Conservation (phyloP, 23 tunicate genomes). For the Botrylloides violaceus region DNA sequence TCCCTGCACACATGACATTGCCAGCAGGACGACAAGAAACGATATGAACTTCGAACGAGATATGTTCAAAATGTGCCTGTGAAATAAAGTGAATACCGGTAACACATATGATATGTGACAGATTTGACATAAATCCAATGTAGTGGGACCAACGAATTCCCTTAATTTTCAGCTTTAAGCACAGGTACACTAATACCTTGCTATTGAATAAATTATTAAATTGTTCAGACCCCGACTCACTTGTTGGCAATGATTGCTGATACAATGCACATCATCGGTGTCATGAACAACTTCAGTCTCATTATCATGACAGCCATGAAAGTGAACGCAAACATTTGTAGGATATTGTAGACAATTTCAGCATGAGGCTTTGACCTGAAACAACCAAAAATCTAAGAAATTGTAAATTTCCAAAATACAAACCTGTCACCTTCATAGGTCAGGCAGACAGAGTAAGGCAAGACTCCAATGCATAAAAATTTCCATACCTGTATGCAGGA, state of each 20-base stretch:
- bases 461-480: no score
- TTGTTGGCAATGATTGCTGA: constrained; percentile 58
- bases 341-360: constrained; percentile 70
- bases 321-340: constrained; percentile 95
- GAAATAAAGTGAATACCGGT: background rate
- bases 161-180: no score
- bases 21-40: constrained; percentile 50
- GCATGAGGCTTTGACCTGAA: constrained; percentile 69
- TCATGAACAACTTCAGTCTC: constrained; percentile 98
- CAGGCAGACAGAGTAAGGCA: no score
- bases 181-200: no score
- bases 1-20: constrained; percentile 69
- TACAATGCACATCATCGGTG: constrained; percentile 91
- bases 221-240: no score
- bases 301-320: constrained; percentile 92
- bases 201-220: no score
- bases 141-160: constrained; percentile 1
- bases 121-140: background rate
- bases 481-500: constrained; percentile 8
- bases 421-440: no score
- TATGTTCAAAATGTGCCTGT: constrained; percentile 12
- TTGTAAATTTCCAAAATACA: background rate
- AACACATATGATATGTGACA: background rate
- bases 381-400: background rate
- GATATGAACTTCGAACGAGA: constrained; percentile 39